These are phyloP conservation scores for Leptogaster cylindrica DNA, from an alignment of 2,888 invertebrate genomes.

Conservation along the genomic window DNA sequence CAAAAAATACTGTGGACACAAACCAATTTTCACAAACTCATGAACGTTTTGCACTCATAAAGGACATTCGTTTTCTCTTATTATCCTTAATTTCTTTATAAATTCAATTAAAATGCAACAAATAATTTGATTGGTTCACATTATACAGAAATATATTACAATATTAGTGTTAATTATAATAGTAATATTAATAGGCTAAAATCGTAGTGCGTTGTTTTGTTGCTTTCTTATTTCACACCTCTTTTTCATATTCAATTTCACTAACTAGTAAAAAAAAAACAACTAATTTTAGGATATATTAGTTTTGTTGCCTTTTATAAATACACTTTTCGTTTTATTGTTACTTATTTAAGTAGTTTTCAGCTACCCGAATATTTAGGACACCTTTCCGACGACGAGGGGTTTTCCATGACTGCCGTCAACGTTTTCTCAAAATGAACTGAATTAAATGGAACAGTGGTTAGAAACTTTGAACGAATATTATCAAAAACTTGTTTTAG, in stretches of 20 bases:
- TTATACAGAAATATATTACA: too few species aligned
- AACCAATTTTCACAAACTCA: too few species aligned
- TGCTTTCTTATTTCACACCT: background rate
- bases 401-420: slow-evolving; percentile 20
- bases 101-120: too few species aligned
- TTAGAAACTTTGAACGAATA: slow-evolving; percentile 36
- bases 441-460: slow-evolving; percentile 42
- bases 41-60: too few species aligned
- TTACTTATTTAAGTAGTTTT: slow-evolving; percentile 4
- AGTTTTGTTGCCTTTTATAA: background rate
- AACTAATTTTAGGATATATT: slow-evolving; percentile 22
- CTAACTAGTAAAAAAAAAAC: slow-evolving; percentile 10
- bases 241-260: slow-evolving; percentile 9
- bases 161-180: too few species aligned
- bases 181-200: too few species aligned
- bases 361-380: slow-evolving; percentile 31
- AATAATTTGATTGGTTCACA: too few species aligned
- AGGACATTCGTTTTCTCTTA: too few species aligned
- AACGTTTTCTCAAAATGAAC: slow-evolving; percentile 41
- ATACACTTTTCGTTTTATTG: background rate
- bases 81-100: too few species aligned
- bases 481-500: background rate
- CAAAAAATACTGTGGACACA: too few species aligned
- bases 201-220: background rate
- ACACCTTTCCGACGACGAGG: slow-evolving; percentile 23